Percentiles rank a stretch among this genome's conserved stretches.
phyloP scores from a whole-genome alignment of 2,113 vertebrate genomes.

The Zingel zingel region DNA sequence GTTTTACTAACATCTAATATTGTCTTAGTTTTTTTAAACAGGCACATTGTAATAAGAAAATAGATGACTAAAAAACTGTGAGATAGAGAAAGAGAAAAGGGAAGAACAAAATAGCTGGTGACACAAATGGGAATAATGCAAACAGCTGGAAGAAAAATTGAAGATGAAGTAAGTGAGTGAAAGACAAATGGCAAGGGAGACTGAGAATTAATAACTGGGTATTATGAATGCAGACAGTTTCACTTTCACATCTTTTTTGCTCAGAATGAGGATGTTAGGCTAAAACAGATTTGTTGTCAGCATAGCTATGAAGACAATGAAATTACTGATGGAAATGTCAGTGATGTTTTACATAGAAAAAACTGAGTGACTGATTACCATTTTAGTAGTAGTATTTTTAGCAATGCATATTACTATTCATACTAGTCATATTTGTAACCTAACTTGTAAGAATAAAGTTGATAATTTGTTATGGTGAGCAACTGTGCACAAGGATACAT shows the following conservation, averaged over 20 bases:
- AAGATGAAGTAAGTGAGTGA: constrained; percentile 32
- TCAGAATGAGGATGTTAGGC: background rate
- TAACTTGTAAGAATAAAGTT: background rate
- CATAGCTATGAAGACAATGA: background rate
- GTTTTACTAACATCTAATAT: background rate
- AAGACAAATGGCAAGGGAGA: constrained; percentile 26
- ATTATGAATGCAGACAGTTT: constrained; percentile 33
- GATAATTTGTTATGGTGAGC: background rate
- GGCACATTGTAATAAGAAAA: constrained; percentile 15
- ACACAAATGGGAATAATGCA: constrained; percentile 30
- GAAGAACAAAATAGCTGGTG: constrained; percentile 9
- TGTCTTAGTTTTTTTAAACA: too few species aligned
- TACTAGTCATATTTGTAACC: background rate
- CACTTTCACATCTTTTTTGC: constrained; percentile 22
- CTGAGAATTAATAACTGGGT: constrained; percentile 24
- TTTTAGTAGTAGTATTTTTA: background rate
- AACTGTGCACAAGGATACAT: background rate
- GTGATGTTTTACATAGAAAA: background rate
- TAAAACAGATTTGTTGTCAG: background rate
- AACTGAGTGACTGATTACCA: background rate
- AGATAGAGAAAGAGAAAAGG: background rate
- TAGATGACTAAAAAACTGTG: background rate
- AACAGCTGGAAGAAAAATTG: constrained; percentile 17
- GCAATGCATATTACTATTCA: too few species aligned
- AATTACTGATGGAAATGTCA: constrained; percentile 12